A percentile compares a stretch with the other conserved stretches of the same genome.
These are phyloP conservation scores for Ibidorhyncha struthersii DNA, from an alignment of 2,113 vertebrate species.

Conservation along the genomic window DNA sequence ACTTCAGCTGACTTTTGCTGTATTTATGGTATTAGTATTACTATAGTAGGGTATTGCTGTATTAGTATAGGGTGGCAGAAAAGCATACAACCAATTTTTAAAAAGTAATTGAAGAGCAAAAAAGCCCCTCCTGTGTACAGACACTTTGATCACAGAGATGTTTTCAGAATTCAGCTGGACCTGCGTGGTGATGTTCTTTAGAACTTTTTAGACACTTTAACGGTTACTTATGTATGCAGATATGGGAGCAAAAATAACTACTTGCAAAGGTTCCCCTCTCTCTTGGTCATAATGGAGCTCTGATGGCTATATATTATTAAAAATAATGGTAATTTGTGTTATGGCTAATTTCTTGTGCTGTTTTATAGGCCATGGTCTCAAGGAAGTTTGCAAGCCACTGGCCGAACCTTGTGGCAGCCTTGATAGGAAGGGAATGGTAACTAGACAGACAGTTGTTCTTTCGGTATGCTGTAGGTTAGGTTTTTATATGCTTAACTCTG, in stretches of 20 bases:
- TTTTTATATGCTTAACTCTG: not conserved
- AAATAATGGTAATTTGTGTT: not conserved
- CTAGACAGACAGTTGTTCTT: not conserved
- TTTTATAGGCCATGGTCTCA: not conserved
- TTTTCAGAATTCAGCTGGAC: not conserved
- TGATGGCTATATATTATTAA: not conserved
- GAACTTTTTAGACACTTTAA: not conserved
- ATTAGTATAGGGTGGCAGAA: not conserved
- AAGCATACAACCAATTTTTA: not conserved
- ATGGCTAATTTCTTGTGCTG: not conserved
- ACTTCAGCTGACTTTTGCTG: not conserved
- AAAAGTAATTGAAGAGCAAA: not conserved
- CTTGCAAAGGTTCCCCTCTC: not conserved
- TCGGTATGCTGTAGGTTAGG: not conserved
- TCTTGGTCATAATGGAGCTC: not conserved
- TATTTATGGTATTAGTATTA: not conserved
- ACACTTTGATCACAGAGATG: not conserved
- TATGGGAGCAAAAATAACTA: not conserved
- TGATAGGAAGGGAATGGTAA: not conserved
- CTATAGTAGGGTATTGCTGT: too few species aligned
- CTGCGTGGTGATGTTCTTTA: not conserved
- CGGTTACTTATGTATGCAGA: not conserved
- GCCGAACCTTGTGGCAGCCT: not conserved
- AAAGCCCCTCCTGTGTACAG: not conserved
- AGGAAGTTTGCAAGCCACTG: not conserved